Percentiles rank a stretch among this genome's conserved stretches.
These are phyloP conservation scores for Tor tambroides DNA, from an alignment of 2,113 vertebrate species.

Conservation along the genomic window DNA sequence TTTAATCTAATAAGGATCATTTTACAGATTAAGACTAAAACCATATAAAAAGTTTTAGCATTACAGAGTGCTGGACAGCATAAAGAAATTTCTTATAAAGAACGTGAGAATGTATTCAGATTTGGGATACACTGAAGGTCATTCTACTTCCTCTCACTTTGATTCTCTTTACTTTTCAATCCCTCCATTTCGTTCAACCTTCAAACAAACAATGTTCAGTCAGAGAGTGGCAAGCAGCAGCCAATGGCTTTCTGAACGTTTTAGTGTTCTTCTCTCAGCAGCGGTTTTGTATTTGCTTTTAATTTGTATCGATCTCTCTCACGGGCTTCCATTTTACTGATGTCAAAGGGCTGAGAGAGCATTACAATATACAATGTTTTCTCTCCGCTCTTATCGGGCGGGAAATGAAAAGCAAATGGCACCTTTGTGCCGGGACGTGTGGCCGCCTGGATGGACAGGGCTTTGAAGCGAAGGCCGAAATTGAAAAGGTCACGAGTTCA, in stretches of 20 bases:
- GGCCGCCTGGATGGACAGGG: constrained; percentile 73
- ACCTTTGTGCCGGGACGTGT: constrained; percentile 78
- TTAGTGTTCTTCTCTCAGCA: constrained; percentile 60
- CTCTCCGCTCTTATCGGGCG: constrained; percentile 71
- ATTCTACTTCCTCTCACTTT: constrained; percentile 38
- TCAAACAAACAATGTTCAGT: constrained; percentile 67
- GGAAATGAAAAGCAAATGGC: constrained; percentile 85
- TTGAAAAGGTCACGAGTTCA: constrained; percentile 83
- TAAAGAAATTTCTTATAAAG: neutral
- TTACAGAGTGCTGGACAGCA: neutral
- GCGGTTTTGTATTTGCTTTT: constrained; percentile 84
- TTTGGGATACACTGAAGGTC: constrained; percentile 20
- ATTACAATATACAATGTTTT: constrained; percentile 83
- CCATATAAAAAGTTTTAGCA: neutral
- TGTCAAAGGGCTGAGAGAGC: constrained; percentile 78
- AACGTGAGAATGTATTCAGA: neutral
- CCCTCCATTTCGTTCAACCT: constrained; percentile 50
- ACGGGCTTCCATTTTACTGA: constrained; percentile 75
- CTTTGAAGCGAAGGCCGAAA: constrained; percentile 76
- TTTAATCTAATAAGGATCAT: neutral
- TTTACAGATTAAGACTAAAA: neutral
- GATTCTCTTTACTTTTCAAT: constrained; percentile 52
- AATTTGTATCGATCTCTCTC: constrained; percentile 83
- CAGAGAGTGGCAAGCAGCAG: constrained; percentile 63
- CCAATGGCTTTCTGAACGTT: constrained; percentile 72